A percentile compares a stretch with the other conserved stretches of the same genome.
These are phyloP conservation scores for Sebastes oblongus DNA, from an alignment of 2,797 vertebrate genomes.

Conservation along the genomic window DNA sequence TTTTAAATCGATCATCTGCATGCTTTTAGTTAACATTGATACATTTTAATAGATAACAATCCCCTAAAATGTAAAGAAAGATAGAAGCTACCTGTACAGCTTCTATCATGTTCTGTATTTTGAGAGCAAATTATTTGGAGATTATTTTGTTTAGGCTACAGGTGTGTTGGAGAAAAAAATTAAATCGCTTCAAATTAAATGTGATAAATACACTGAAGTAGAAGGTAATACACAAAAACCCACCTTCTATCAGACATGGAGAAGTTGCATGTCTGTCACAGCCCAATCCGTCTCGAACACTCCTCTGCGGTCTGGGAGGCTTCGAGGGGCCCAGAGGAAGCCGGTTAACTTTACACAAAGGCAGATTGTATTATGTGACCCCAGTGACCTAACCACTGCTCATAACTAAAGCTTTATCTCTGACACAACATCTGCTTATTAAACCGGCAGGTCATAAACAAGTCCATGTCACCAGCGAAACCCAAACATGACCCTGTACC, in stretches of 20 bases:
- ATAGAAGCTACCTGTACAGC: not conserved
- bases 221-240: too few species aligned
- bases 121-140: not conserved
- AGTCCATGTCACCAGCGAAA: constrained; percentile 1
- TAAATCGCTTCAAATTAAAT: not conserved
- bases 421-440: constrained; percentile 64
- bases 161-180: not conserved
- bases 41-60: not conserved
- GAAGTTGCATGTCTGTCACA: not conserved
- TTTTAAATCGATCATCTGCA: not conserved
- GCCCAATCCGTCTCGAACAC: not conserved
- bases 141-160: not conserved
- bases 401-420: constrained; percentile 63
- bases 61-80: not conserved
- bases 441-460: constrained; percentile 26
- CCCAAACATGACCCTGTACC: not conserved
- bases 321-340: constrained; percentile 73
- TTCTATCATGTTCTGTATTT: not conserved
- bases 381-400: constrained; percentile 39
- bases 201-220: not conserved
- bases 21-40: not conserved
- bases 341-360: constrained; percentile 63
- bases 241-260: not conserved
- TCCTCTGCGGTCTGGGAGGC: constrained; percentile 28
- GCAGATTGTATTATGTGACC: constrained; percentile 56